These are phyloP conservation scores for Pantelozetes paolii DNA, from an alignment of 2,888 invertebrate genomes.

Conservation along the genomic window DNA sequence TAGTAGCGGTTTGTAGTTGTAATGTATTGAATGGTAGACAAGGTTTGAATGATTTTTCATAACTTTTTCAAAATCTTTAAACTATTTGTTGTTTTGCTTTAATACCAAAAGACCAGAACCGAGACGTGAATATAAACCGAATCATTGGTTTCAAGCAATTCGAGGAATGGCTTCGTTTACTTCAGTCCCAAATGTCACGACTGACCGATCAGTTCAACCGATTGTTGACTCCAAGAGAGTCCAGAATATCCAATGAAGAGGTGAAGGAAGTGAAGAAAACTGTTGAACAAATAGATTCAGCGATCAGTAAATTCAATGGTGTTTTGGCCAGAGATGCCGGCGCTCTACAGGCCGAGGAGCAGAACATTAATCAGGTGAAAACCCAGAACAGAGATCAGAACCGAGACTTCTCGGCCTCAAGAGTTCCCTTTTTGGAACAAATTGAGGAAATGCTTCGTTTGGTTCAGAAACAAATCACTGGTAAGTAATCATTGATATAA, in stretches of 20 bases:
- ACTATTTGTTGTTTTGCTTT: too few species aligned
- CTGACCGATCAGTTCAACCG: conserved; percentile 4
- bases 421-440: background rate
- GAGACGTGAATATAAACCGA: background rate
- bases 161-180: conserved; percentile 4
- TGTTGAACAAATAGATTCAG: background rate
- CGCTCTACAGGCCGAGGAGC: background rate
- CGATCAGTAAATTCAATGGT: background rate
- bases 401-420: background rate
- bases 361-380: too few species aligned
- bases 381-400: background rate
- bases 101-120: background rate
- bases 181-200: background rate
- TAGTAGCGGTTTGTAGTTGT: background rate
- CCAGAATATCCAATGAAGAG: background rate
- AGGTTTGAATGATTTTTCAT: background rate
- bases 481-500: background rate
- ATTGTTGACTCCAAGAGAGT: background rate
- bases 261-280: background rate
- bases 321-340: background rate
- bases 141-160: background rate
- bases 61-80: too few species aligned
- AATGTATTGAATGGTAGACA: conserved; percentile 2
- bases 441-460: conserved; percentile 2
- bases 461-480: conserved; percentile 13